Percentiles rank a stretch among this genome's conserved stretches.
Conservation (phyloP, 2,888 invertebrate species). For the Chrysina gloriosa region DNA sequence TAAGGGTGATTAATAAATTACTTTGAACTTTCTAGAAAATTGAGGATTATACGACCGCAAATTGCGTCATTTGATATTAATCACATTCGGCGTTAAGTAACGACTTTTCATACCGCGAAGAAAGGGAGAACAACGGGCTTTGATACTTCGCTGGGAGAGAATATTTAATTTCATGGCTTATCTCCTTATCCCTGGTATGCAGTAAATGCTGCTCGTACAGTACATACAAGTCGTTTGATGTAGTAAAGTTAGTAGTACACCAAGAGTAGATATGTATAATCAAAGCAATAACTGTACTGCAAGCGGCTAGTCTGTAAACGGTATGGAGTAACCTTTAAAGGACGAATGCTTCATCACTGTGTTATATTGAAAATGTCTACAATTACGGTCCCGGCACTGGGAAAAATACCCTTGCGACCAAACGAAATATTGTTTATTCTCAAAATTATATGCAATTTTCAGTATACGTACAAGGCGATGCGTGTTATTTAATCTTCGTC, state of each 20-base stretch:
- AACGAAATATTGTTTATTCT: not conserved
- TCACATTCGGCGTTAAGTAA: too few relatives aligned
- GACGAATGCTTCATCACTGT: slow-evolving; percentile 34
- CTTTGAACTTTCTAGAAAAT: too few relatives aligned
- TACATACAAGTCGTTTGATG: not conserved
- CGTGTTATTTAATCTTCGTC: not conserved
- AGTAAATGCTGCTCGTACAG: not conserved
- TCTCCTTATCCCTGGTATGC: too few relatives aligned
- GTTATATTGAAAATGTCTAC: slow-evolving; percentile 21
- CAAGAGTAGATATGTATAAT: slow-evolving; percentile 20
- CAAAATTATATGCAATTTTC: not conserved
- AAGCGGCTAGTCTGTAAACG: slow-evolving; percentile 16
- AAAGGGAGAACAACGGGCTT: too few relatives aligned
- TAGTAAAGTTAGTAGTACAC: slow-evolving; percentile 24
- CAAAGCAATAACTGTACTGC: slow-evolving; percentile 32
- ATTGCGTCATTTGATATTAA: too few relatives aligned
- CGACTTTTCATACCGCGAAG: too few relatives aligned
- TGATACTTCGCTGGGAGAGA: too few relatives aligned
- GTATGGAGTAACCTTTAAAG: slow-evolving; percentile 36
- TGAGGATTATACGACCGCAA: too few relatives aligned
- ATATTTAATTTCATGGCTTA: not conserved
- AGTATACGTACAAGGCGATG: not conserved
- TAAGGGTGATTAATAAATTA: too few relatives aligned
- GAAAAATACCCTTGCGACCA: not conserved
- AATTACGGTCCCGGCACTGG: not conserved